A percentile compares a stretch with the other conserved stretches of the same genome.
Evolutionary conservation across 30 jellyfish, hydroid and myxozoan species (phyloP).

Genomic region (Chironex yamaguchii): DNA sequence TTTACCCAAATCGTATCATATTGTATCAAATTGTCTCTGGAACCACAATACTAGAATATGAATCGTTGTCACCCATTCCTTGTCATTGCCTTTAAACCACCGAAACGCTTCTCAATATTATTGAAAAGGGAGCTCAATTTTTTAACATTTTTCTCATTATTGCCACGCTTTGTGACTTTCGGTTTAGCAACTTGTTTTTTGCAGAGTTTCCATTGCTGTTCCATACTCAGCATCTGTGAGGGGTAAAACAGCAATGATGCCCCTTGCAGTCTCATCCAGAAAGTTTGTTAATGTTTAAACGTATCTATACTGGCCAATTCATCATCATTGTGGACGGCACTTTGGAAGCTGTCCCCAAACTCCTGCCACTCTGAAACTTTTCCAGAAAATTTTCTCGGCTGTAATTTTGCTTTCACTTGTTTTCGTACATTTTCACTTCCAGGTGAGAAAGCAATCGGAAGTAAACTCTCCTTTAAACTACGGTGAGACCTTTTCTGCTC

Average conservation of each 20-base stretch:
- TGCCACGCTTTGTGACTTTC: background rate
- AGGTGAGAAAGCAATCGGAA: no score
- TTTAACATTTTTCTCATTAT: constrained; percentile 4
- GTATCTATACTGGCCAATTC: no score
- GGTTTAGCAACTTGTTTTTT: constrained; percentile 4
- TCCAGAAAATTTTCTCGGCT: no score
- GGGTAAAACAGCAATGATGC: background rate
- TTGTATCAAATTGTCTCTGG: background rate
- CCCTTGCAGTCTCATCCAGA: constrained; percentile 2
- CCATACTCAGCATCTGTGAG: background rate
- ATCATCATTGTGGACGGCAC: no score
- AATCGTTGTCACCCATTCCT: background rate
- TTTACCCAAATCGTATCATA: background rate
- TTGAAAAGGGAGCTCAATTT: background rate
- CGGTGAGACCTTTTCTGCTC: no score
- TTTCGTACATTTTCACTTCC: no score
- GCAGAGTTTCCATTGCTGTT: background rate
- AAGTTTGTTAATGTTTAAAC: background rate
- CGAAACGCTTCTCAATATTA: constrained; percentile 12
- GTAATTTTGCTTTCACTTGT: no score
- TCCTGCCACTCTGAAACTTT: no score
- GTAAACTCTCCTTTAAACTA: no score
- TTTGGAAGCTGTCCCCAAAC: no score
- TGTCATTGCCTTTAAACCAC: background rate
- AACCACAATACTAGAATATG: constrained; percentile 8